phyloP scores from a whole-genome alignment of 2,888 invertebrate genomes.

The Pandemis heparana region DNA sequence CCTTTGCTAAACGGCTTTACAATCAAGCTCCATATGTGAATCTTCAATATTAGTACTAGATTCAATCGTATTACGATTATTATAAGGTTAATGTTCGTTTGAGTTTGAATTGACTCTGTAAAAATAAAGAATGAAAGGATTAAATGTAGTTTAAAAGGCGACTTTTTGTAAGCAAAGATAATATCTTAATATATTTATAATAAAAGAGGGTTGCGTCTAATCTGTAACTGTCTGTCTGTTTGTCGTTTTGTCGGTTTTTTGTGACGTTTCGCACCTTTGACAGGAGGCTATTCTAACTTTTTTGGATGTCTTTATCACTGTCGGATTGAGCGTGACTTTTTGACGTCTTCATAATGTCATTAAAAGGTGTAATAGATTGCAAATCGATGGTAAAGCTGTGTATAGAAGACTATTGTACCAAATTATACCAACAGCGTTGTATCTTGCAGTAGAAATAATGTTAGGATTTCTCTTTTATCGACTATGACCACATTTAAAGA shows the following conservation, averaged over 20 bases:
- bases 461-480: too few species aligned
- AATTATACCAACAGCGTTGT: too few species aligned
- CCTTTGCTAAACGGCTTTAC: conserved; percentile 38
- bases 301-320: conserved; percentile 40
- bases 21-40: conserved; percentile 5
- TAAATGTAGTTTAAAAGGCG: conserved; percentile 71
- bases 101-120: neutral
- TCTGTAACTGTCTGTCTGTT: conserved; percentile 80
- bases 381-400: conserved; percentile 20
- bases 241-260: conserved; percentile 63
- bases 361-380: conserved; percentile 29
- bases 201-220: conserved; percentile 77
- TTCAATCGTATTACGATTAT: conserved; percentile 14
- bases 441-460: too few species aligned
- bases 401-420: neutral
- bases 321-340: conserved; percentile 33
- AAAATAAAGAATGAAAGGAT: conserved; percentile 69
- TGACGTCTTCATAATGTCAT: conserved; percentile 18
- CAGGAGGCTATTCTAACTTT: conserved; percentile 60
- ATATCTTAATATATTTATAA: conserved; percentile 83
- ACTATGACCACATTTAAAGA: too few species aligned
- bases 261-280: conserved; percentile 76
- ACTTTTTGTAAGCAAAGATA: conserved; percentile 71
- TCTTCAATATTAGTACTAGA: neutral
- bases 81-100: conserved; percentile 9